These are phyloP conservation scores for Luperina nickerlii DNA, from an alignment of 2,888 invertebrate genomes.

Conservation along the genomic window DNA sequence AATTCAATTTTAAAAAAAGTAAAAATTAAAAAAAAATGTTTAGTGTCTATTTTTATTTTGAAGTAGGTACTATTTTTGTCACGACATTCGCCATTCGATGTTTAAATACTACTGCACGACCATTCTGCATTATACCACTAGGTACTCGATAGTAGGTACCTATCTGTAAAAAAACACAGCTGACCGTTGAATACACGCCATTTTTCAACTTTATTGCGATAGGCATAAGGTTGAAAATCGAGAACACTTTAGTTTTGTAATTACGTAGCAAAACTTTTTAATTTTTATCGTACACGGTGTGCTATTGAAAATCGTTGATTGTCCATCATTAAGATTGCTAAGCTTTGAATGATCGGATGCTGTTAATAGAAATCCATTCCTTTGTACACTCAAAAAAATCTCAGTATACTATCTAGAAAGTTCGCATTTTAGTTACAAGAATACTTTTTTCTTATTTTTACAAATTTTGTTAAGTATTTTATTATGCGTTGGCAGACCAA, in stretches of 20 bases:
- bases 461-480: too few species aligned
- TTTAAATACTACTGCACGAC: constrained; percentile 58
- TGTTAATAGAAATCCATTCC: not conserved
- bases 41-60: constrained; percentile 6
- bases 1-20: not conserved
- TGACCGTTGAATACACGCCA: not conserved
- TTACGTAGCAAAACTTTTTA: constrained; percentile 7
- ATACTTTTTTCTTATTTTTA: not conserved
- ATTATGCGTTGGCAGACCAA: not conserved
- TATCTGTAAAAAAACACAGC: constrained; percentile 28
- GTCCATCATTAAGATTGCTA: constrained; percentile 8
- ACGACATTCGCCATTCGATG: constrained; percentile 56
- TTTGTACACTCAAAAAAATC: too few species aligned
- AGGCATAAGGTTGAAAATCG: constrained; percentile 13
- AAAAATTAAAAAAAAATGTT: not conserved
- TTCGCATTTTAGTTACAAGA: not conserved
- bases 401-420: not conserved
- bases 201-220: not conserved
- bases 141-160: constrained; percentile 34
- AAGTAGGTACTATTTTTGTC: constrained; percentile 14
- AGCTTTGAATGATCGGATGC: not conserved
- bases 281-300: constrained; percentile 10
- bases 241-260: not conserved
- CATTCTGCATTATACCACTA: constrained; percentile 28
- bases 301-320: constrained; percentile 35